Evolutionary conservation across 2,113 vertebrate species (phyloP).

Genomic region (Nematolebias whitei): DNA sequence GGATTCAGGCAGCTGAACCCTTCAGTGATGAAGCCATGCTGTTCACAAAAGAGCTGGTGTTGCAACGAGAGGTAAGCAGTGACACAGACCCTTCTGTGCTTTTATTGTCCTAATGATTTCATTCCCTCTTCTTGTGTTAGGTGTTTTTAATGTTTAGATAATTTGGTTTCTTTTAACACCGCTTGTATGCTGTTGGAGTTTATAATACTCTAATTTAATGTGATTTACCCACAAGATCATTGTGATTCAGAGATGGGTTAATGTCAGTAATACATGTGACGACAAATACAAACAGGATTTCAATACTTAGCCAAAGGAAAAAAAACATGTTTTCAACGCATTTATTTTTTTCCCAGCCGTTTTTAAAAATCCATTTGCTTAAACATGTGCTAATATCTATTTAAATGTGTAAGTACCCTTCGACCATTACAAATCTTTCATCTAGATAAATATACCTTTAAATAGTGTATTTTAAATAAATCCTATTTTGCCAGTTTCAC

Average conservation of each 20-base stretch:
- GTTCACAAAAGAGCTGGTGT: slow-evolving; percentile 96
- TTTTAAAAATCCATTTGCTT: background rate
- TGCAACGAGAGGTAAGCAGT: slow-evolving; percentile 92
- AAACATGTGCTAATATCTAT: too few species aligned
- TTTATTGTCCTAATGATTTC: slow-evolving; percentile 1
- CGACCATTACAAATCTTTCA: background rate
- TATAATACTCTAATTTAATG: too few species aligned
- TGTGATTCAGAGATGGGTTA: too few species aligned
- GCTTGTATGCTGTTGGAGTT: too few species aligned
- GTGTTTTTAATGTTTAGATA: slow-evolving; percentile 5
- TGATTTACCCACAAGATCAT: too few species aligned
- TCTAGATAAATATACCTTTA: background rate
- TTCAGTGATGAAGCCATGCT: slow-evolving; percentile 94
- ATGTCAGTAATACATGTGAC: too few species aligned
- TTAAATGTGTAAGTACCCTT: background rate
- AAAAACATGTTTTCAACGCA: background rate
- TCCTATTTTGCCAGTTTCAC: background rate
- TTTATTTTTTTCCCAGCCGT: slow-evolving; percentile 9
- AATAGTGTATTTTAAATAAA: background rate
- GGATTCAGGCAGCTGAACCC: slow-evolving; percentile 90
- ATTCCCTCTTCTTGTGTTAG: background rate
- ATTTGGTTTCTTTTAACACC: background rate
- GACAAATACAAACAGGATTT: too few species aligned
- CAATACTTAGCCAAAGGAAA: too few species aligned
- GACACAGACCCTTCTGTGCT: background rate